Evolutionary conservation across 2,888 invertebrate species (phyloP).

Genomic region (Camptogramma bilineatum): DNA sequence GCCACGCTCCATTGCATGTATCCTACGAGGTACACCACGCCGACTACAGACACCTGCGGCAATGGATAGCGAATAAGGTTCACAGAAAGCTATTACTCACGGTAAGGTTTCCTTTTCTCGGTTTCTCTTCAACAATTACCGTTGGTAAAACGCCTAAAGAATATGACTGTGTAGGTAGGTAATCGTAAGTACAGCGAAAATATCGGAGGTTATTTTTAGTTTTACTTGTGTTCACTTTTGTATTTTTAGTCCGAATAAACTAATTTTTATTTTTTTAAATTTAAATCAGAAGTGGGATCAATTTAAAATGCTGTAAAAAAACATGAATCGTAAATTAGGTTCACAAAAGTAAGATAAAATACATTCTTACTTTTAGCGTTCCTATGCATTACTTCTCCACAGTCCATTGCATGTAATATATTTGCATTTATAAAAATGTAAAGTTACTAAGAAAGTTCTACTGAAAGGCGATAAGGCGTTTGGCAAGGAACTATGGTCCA

Average conservation of each 20-base stretch:
- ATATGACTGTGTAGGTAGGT: too few species aligned
- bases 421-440: slow-evolving; percentile 12
- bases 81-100: too few species aligned
- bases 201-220: too few species aligned
- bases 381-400: slow-evolving; percentile 15
- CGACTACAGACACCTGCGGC: slow-evolving; percentile 88
- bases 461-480: not conserved
- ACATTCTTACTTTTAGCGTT: not conserved
- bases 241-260: too few species aligned
- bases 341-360: too few species aligned
- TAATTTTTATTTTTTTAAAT: too few species aligned
- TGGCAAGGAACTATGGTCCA: not conserved
- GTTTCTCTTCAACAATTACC: not conserved
- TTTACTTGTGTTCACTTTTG: too few species aligned
- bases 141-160: too few species aligned
- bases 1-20: slow-evolving; percentile 95
- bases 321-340: too few species aligned
- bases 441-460: not conserved
- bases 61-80: slow-evolving; percentile 6
- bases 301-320: too few species aligned
- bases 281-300: too few species aligned
- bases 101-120: not conserved
- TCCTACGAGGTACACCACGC: slow-evolving; percentile 91
- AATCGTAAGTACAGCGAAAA: too few species aligned
- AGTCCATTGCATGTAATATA: slow-evolving; percentile 17